Percentiles rank a stretch among this genome's conserved stretches.
phyloP scores from a whole-genome alignment of 2,797 vertebrate species.

The Botia kubotai region DNA sequence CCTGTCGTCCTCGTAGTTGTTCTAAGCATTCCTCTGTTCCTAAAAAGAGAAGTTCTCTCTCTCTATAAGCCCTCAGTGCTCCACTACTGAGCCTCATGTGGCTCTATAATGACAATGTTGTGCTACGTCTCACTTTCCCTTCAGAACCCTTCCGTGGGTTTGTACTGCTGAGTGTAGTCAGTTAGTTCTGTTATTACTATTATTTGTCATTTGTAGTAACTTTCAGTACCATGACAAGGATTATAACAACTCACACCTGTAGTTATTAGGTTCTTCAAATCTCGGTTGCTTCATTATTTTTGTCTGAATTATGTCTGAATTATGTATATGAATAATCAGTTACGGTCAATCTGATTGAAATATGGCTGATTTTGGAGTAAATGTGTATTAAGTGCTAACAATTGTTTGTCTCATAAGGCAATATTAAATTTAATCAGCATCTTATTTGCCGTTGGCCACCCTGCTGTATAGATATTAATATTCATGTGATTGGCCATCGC shows the following conservation, averaged over 20 bases:
- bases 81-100: background rate
- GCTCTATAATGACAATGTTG: constrained; percentile 13
- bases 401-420: background rate
- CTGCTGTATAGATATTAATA: background rate
- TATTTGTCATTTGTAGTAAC: too few relatives aligned
- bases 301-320: too few relatives aligned
- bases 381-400: too few relatives aligned
- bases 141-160: background rate
- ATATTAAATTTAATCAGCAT: background rate
- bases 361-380: too few relatives aligned
- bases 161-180: background rate
- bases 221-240: too few relatives aligned
- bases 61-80: background rate
- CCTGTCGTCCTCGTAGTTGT: background rate
- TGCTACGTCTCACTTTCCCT: background rate
- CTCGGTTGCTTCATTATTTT: too few relatives aligned
- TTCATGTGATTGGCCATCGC: background rate
- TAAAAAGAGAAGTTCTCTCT: background rate
- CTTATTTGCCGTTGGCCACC: background rate
- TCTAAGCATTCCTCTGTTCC: background rate
- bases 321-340: too few relatives aligned
- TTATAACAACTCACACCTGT: too few relatives aligned
- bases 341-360: too few relatives aligned
- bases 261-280: background rate
- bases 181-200: background rate